Conservation (phyloP, 2,888 invertebrate species). For the Lasioglossum pauxillum region DNA sequence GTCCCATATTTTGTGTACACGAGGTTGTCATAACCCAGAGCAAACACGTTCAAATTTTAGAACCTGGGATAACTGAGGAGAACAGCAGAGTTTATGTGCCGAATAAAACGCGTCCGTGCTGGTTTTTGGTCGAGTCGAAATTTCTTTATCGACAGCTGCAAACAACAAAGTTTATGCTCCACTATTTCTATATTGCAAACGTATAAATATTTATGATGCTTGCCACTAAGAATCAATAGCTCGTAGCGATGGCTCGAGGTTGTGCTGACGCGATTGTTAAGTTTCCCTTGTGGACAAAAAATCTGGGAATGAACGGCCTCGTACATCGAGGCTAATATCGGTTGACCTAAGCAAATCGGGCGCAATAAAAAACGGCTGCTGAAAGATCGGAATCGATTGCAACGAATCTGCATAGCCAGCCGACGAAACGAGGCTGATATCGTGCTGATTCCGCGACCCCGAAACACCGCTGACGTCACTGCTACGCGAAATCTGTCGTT, state of each 20-base stretch:
- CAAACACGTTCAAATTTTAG: background rate
- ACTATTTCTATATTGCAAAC: background rate
- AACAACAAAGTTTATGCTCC: background rate
- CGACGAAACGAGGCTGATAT: constrained; percentile 23
- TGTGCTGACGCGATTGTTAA: background rate
- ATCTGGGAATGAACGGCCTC: background rate
- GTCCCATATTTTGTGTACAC: background rate
- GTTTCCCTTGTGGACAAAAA: background rate
- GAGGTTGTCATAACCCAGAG: background rate
- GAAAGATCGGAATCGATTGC: constrained; percentile 29
- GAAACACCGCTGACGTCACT: constrained; percentile 20
- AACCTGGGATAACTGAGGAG: background rate
- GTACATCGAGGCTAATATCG: background rate
- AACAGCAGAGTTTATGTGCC: background rate
- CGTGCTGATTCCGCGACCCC: constrained; percentile 46
- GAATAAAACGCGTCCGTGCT: background rate
- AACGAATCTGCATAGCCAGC: constrained; percentile 23
- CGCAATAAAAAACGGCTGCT: constrained; percentile 8
- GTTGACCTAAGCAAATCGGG: background rate
- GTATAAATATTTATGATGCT: background rate
- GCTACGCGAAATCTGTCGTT: constrained; percentile 26
- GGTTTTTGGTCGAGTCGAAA: background rate
- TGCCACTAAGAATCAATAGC: background rate
- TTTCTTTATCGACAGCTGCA: background rate
- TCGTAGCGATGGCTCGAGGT: background rate